These are phyloP conservation scores for Meliscaeva auricollis DNA, from an alignment of 2,888 invertebrate genomes.

Conservation along the genomic window DNA sequence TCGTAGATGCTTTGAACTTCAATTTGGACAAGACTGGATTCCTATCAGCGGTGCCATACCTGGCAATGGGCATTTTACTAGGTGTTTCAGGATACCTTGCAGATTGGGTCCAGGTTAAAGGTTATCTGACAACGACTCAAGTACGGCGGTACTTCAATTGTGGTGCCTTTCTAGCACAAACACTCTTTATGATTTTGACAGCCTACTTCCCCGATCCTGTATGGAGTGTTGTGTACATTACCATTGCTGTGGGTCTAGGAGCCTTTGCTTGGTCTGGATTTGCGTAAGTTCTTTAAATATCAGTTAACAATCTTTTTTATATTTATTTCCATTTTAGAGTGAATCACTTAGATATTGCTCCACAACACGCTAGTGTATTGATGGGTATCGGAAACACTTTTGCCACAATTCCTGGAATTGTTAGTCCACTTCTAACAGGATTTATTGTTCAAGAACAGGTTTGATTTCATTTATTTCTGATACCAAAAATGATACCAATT, in stretches of 20 bases:
- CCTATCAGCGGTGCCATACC: slow-evolving; percentile 93
- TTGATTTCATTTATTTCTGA: slow-evolving; percentile 27
- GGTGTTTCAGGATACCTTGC: slow-evolving; percentile 93
- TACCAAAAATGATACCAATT: too few relatives aligned
- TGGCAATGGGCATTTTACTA: slow-evolving; percentile 93
- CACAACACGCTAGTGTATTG: slow-evolving; percentile 94
- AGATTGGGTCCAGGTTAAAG: slow-evolving; percentile 89
- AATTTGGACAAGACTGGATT: slow-evolving; percentile 92
- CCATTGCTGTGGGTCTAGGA: slow-evolving; percentile 94
- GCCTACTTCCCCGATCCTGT: slow-evolving; percentile 89
- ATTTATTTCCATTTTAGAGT: too few relatives aligned
- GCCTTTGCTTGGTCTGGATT: slow-evolving; percentile 97
- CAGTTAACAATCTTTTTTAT: neutral
- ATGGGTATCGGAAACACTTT: slow-evolving; percentile 97
- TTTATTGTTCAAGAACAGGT: slow-evolving; percentile 91
- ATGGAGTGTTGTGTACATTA: slow-evolving; percentile 91
- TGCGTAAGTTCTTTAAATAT: slow-evolving; percentile 86
- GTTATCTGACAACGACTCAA: slow-evolving; percentile 89
- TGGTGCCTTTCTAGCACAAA: slow-evolving; percentile 90
- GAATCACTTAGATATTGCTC: slow-evolving; percentile 95
- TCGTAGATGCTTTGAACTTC: slow-evolving; percentile 89
- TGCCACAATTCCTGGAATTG: slow-evolving; percentile 95
- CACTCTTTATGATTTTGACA: slow-evolving; percentile 93
- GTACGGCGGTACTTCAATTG: slow-evolving; percentile 91
- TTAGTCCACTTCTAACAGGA: slow-evolving; percentile 94